These are phyloP conservation scores for Notarius quadriscutis DNA, from an alignment of 2,113 vertebrate genomes.

Conservation along the genomic window DNA sequence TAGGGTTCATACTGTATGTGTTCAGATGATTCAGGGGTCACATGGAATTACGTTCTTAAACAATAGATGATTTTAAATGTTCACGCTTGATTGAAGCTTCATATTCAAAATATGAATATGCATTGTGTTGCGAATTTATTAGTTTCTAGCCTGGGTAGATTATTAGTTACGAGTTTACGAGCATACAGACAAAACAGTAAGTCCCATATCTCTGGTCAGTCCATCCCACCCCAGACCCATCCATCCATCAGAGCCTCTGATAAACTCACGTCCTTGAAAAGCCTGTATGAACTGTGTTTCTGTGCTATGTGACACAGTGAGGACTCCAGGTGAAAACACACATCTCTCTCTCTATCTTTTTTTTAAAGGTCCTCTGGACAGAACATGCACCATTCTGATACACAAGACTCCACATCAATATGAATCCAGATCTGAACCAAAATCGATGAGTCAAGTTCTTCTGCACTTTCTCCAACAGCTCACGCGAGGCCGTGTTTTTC, in stretches of 20 bases:
- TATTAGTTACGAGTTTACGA: not conserved
- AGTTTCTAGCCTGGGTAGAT: not conserved
- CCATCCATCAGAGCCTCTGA: not conserved
- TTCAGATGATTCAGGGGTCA: not conserved
- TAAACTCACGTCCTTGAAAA: not conserved
- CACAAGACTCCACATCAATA: not conserved
- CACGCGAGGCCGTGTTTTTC: constrained; percentile 1
- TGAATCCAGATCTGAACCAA: not conserved
- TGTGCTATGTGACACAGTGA: not conserved
- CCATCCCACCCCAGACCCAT: not conserved
- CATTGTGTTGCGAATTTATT: not conserved
- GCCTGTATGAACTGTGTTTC: not conserved
- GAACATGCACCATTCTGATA: not conserved
- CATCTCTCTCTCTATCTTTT: not conserved
- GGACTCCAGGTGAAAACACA: constrained; percentile 2
- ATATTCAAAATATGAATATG: not conserved
- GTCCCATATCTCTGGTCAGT: not conserved
- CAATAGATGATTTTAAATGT: not conserved
- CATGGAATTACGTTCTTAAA: not conserved
- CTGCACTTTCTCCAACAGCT: not conserved
- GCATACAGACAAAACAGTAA: not conserved
- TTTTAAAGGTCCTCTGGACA: not conserved
- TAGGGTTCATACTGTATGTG: too few species aligned
- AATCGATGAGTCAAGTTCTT: not conserved
- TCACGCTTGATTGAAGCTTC: not conserved